These are phyloP conservation scores for Bombus consobrinus DNA, from an alignment of 1,140 invertebrate species.

Conservation along the genomic window DNA sequence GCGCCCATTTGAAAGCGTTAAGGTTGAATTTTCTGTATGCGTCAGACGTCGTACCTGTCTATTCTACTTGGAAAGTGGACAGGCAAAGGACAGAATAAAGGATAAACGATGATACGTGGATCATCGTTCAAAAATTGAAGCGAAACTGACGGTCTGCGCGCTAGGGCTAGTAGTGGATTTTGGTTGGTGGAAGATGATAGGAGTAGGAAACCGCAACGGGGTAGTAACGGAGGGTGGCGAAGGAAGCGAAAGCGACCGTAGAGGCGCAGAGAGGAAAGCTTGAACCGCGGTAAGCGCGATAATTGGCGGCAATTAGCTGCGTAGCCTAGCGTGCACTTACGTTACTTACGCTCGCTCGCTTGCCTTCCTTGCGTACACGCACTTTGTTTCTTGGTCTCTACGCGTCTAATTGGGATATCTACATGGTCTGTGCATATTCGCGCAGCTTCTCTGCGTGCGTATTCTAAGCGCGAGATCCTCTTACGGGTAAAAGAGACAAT, in stretches of 20 bases:
- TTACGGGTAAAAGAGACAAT: background rate
- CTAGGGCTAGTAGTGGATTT: slow-evolving; percentile 44
- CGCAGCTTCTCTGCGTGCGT: background rate
- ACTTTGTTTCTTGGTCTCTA: slow-evolving; percentile 27
- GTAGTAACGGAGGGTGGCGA: background rate
- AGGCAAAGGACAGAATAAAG: background rate
- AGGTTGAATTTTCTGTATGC: background rate
- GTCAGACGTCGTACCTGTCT: background rate
- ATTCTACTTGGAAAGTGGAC: background rate
- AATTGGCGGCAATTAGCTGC: slow-evolving; percentile 81
- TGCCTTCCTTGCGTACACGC: slow-evolving; percentile 43
- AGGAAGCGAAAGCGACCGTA: slow-evolving; percentile 28
- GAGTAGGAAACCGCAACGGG: background rate
- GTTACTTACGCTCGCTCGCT: slow-evolving; percentile 71
- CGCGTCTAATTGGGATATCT: slow-evolving; percentile 8
- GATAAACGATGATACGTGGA: background rate
- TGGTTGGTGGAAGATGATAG: slow-evolving; percentile 13
- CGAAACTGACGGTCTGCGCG: too few species aligned
- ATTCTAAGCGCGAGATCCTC: background rate
- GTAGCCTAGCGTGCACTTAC: slow-evolving; percentile 65
- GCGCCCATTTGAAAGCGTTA: background rate
- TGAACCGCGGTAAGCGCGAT: slow-evolving; percentile 78
- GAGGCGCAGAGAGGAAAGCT: slow-evolving; percentile 56
- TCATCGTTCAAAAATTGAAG: background rate
- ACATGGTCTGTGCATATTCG: background rate